phyloP scores from a whole-genome alignment of 2,888 invertebrate genomes.

The Galeopsomyia nigrocyanea region DNA sequence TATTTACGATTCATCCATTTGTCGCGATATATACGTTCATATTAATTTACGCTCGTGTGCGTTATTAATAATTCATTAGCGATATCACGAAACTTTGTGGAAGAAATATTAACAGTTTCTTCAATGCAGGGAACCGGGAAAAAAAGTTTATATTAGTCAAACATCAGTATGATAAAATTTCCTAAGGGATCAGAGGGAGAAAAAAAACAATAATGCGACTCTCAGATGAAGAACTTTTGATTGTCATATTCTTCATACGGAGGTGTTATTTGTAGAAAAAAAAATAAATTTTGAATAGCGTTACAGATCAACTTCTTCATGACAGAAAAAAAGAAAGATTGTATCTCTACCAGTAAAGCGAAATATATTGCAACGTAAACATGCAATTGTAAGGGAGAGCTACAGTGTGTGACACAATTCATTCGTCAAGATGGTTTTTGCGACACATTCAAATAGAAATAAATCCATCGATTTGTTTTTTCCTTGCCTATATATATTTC shows the following conservation, averaged over 20 bases:
- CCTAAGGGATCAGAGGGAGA: background rate
- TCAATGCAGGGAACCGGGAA: background rate
- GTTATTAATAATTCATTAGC: constrained; percentile 28
- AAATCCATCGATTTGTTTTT: too few species aligned
- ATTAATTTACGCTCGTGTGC: constrained; percentile 30
- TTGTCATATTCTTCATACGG: constrained; percentile 23
- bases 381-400: background rate
- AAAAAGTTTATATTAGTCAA: constrained; percentile 17
- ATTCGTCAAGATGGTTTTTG: background rate
- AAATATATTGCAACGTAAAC: background rate
- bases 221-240: constrained; percentile 27
- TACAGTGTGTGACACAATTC: too few species aligned
- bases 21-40: constrained; percentile 21
- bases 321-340: background rate
- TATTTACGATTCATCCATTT: constrained; percentile 38
- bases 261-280: constrained; percentile 7
- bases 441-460: background rate
- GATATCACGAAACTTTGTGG: too few species aligned
- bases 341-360: constrained; percentile 6
- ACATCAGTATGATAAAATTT: constrained; percentile 11
- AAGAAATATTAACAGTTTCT: constrained; percentile 5
- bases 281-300: background rate
- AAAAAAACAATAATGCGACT: constrained; percentile 25
- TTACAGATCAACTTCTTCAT: too few species aligned
- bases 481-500: too few species aligned